Percentiles rank a stretch among this genome's conserved stretches.
phyloP scores from a whole-genome alignment of 2,888 invertebrate species.

The Callyntrura sp. region DNA sequence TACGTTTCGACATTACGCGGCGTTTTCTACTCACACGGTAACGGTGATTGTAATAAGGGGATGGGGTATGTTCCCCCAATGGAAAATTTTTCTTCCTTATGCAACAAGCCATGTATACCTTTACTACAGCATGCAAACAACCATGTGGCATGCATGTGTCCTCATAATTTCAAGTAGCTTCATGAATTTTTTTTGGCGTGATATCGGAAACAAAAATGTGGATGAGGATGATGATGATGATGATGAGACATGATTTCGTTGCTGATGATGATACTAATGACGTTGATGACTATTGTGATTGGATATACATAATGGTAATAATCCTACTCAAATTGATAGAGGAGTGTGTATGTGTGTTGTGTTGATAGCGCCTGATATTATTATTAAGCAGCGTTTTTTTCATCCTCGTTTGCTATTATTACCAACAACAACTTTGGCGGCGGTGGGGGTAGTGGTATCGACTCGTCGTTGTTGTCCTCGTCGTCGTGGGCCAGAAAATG shows the following conservation, averaged over 20 bases:
- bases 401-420: neutral
- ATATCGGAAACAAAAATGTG: constrained; percentile 15
- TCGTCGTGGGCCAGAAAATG: constrained; percentile 11
- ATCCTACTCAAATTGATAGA: neutral
- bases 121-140: too few species aligned
- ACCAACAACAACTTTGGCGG: too few species aligned
- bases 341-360: neutral
- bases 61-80: too few species aligned
- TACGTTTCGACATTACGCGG: too few species aligned
- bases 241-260: neutral
- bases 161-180: too few species aligned
- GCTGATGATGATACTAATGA: neutral
- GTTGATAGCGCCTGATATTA: neutral
- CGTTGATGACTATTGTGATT: constrained; percentile 28
- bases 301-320: constrained; percentile 24
- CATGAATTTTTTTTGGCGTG: neutral
- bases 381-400: neutral
- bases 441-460: too few species aligned
- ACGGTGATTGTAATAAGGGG: too few species aligned
- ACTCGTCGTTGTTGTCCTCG: neutral
- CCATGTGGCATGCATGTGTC: too few species aligned
- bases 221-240: neutral
- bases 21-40: too few species aligned
- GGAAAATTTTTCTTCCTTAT: too few species aligned
- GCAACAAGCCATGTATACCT: too few species aligned